Percentiles rank a stretch among this genome's conserved stretches.
Conservation (phyloP, 1,140 invertebrate species). For the Papilio xuthus region DNA sequence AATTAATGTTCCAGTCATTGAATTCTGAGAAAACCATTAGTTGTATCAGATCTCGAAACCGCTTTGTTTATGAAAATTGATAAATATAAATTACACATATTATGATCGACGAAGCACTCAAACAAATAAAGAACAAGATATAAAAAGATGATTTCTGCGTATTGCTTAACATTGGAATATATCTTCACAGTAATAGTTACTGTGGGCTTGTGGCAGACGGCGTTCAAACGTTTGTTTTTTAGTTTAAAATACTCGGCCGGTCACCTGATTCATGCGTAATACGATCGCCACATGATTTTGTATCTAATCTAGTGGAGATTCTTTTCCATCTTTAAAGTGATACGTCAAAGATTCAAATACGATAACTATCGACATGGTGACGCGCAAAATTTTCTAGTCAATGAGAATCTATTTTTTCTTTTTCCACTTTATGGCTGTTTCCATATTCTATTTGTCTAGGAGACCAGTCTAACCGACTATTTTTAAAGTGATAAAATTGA, state of each 20-base stretch:
- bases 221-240: slow-evolving; percentile 46
- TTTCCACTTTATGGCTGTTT: neutral
- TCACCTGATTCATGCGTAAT: slow-evolving; percentile 63
- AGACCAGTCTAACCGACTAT: neutral
- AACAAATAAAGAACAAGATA: neutral
- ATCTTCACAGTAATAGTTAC: neutral
- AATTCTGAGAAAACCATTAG: slow-evolving; percentile 37
- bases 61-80: slow-evolving; percentile 30
- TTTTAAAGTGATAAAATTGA: neutral
- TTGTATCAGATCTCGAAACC: slow-evolving; percentile 7
- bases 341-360: slow-evolving; percentile 45
- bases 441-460: neutral
- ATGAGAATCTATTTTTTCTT: neutral
- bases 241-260: slow-evolving; percentile 44
- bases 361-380: slow-evolving; percentile 40
- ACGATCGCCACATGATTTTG: slow-evolving; percentile 58
- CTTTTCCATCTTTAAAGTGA: slow-evolving; percentile 45
- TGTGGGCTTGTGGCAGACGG: neutral
- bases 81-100: neutral
- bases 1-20: slow-evolving; percentile 38
- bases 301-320: slow-evolving; percentile 56
- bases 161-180: neutral
- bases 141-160: neutral
- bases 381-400: neutral
- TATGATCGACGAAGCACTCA: neutral